Evolutionary conservation across 2,888 invertebrate genomes (phyloP), one percentile per base, ranked within the genome.

Genomic region (Drosophila emarginata): DNA sequence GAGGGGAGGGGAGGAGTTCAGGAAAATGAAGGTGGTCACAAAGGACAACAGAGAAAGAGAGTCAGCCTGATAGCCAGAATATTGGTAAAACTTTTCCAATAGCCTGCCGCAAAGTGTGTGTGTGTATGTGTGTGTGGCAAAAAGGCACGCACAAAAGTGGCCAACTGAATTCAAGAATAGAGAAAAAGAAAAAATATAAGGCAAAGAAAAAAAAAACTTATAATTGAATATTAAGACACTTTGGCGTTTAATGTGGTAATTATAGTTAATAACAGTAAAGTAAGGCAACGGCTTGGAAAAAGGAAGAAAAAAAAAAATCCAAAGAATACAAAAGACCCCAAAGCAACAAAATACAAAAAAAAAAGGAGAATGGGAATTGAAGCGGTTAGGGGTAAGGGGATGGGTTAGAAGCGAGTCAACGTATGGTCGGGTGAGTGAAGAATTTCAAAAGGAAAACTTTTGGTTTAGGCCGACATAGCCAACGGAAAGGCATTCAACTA

Each of bases 161-260:
- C 36, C 54, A 54, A 56, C 57, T 45, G 45, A 45, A 45, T 45
- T 45, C 21, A 11, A 21, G 21, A 21, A 45, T 45, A 12, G 45
- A 37, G 36, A 28, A 28, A 50, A 57, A 36, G 68, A 72, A 72
- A 54, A 62, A 45, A 37, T 32, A 32, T 63, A 14, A 18, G 21
- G 28, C 3, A 18, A 21, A 52, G 56, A 32, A 70, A 74, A 72
- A 58, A 66, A 67, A 82, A 86, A 86, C 82, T 89, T 89, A 74
- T 86, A 86, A 86, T 86, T 86, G 88, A 89, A 86, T 86, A 89
- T 89, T 89, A 89, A 88, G 86, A 82, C 86, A 87, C 82, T 89
- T 87, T 87, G 79, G 60, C 88, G 77, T 87, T 85, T 88, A 87
- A 88, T 85, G 88, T 74, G 88, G 87, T 88, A 88, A 85, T 85